Conservation (phyloP, 2,888 invertebrate genomes). For the Ellobium chinense region DNA sequence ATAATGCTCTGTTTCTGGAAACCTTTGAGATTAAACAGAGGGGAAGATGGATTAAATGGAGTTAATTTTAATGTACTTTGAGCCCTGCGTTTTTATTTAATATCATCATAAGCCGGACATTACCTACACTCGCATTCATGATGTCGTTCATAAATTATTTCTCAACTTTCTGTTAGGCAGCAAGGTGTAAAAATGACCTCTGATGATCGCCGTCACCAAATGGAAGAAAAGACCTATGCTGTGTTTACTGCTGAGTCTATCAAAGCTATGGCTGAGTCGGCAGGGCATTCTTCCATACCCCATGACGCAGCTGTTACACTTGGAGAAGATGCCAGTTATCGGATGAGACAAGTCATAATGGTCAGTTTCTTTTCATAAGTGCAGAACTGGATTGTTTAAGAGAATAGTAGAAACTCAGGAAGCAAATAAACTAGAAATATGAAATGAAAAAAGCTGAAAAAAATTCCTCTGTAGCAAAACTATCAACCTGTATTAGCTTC, state of each 20-base stretch:
- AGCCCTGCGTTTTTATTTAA: background rate
- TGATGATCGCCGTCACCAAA: slow-evolving; percentile 40
- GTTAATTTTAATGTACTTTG: background rate
- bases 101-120: too few relatives aligned
- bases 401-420: too few relatives aligned
- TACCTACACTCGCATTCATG: background rate
- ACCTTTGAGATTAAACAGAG: too few relatives aligned
- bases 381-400: too few relatives aligned
- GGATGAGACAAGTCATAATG: slow-evolving; percentile 76
- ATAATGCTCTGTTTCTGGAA: too few relatives aligned
- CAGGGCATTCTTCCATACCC: slow-evolving; percentile 69
- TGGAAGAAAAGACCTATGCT: slow-evolving; percentile 75
- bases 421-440: too few relatives aligned
- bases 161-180: background rate
- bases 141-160: background rate
- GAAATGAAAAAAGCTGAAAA: too few relatives aligned
- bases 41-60: background rate
- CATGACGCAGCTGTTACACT: slow-evolving; percentile 73
- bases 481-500: too few relatives aligned
- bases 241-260: slow-evolving; percentile 76
- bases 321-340: slow-evolving; percentile 77
- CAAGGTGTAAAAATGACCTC: slow-evolving; percentile 34
- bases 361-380: slow-evolving; percentile 62
- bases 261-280: slow-evolving; percentile 69
- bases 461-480: too few relatives aligned